phyloP scores from a whole-genome alignment of 2,888 invertebrate species.

The Lypha dubia region DNA sequence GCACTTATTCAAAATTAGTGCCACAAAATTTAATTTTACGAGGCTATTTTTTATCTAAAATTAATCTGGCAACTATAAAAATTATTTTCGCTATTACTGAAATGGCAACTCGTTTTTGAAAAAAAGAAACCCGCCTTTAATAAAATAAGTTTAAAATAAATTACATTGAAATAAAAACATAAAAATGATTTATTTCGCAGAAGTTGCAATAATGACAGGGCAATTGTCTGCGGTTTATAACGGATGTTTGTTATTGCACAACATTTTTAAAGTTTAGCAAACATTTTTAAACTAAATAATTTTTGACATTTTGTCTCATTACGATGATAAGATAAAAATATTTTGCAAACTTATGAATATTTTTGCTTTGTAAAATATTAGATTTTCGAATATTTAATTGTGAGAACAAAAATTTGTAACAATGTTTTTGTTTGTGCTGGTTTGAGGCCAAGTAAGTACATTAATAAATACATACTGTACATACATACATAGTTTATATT shows the following conservation, averaged over 20 bases:
- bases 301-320: slow-evolving; percentile 54
- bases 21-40: no score
- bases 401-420: slow-evolving; percentile 8
- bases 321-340: slow-evolving; percentile 30
- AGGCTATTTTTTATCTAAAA: no score
- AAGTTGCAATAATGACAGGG: slow-evolving; percentile 25
- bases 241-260: slow-evolving; percentile 40
- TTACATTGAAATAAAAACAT: slow-evolving; percentile 6
- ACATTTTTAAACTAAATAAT: slow-evolving; percentile 33
- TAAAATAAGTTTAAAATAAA: no score
- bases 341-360: slow-evolving; percentile 13
- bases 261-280: slow-evolving; percentile 3
- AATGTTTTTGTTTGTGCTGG: neutral
- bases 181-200: slow-evolving; percentile 40
- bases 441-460: neutral
- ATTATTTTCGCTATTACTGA: neutral
- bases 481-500: neutral
- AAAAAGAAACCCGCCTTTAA: neutral
- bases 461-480: neutral
- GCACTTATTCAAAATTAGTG: no score
- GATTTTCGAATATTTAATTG: slow-evolving; percentile 15
- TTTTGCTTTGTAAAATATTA: slow-evolving; percentile 23
- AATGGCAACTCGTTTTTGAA: neutral
- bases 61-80: no score
- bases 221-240: slow-evolving; percentile 55